These are phyloP conservation scores for Tipula confusa DNA, from an alignment of 2,888 invertebrate genomes.

Conservation along the genomic window DNA sequence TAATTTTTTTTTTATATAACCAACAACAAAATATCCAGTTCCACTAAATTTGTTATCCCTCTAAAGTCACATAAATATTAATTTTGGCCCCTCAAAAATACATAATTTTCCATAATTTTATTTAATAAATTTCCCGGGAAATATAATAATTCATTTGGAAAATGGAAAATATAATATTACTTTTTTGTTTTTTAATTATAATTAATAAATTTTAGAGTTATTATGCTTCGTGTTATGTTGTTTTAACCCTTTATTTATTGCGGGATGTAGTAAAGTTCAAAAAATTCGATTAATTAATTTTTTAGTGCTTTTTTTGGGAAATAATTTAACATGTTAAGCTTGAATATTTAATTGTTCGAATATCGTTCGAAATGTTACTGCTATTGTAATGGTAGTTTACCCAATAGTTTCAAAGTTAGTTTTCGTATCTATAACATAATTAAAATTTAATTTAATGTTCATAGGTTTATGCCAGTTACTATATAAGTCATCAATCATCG, in stretches of 20 bases:
- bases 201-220: constrained; percentile 3
- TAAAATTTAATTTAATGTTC: too few relatives aligned
- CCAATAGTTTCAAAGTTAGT: too few relatives aligned
- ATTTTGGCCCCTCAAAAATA: neutral
- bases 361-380: too few relatives aligned
- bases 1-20: neutral
- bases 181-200: neutral
- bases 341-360: too few relatives aligned
- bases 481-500: neutral
- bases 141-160: neutral
- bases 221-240: neutral
- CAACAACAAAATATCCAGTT: neutral
- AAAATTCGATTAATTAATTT: neutral
- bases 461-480: too few relatives aligned
- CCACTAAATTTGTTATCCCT: neutral
- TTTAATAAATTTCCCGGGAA: neutral
- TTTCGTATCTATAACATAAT: too few relatives aligned
- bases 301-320: too few relatives aligned
- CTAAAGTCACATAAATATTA: neutral
- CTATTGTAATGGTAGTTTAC: too few relatives aligned
- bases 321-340: too few relatives aligned
- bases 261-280: neutral
- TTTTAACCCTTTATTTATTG: neutral
- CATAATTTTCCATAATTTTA: neutral
- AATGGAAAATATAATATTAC: neutral